Base-by-base conservation (phyloP, 2,888 invertebrate genomes). In the Aleiodes testaceus region DNA sequence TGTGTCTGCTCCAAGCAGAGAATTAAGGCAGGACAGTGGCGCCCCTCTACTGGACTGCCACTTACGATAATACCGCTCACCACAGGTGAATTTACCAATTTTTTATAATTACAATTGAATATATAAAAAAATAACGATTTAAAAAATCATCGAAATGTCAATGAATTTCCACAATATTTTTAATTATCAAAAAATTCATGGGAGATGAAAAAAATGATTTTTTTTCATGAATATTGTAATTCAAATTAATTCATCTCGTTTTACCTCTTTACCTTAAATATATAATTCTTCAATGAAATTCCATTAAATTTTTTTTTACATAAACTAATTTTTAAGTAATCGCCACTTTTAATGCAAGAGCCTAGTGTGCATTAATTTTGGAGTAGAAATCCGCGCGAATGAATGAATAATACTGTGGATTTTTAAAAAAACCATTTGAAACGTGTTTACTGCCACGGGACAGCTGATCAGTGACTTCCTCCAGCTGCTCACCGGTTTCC, bases 1-100 rank as follows among this genome's bases (percentile, higher is more conserved):
- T 82, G 81, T 79, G 75, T 72, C 75, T 74, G 79, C 77, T 81
- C 82, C 80, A 79, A 82, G 78, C 79, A 77, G 79, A 79, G 81
- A 67, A 84, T 81, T 79, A 52, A 45, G 65, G 42, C 80, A 78
- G 78, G 82, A 85, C 85, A 81, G 85, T 85, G 85, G 85, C 85
- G 85, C 85, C 85, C 79, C 84, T 85, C 75, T 85, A 85, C 77
- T 85, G 84, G 85, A 85, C 84, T 77, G 85, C 84, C 74, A 84
- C 78, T 79, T 85, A 84, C 85, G 85, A 84, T 77, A 82, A 70
- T 49, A 45, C 82, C 76, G 80, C 80, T 81, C 82, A 81, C 78
- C 82, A 81, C 85, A 85, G 85, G 85, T 85, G 84, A 79, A 81
- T 78, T 61, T 75, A 59, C 42, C 45, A 30, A 52, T 72, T 42